Conservation (phyloP, 2,113 vertebrate species). For the Mastomys coucha region DNA sequence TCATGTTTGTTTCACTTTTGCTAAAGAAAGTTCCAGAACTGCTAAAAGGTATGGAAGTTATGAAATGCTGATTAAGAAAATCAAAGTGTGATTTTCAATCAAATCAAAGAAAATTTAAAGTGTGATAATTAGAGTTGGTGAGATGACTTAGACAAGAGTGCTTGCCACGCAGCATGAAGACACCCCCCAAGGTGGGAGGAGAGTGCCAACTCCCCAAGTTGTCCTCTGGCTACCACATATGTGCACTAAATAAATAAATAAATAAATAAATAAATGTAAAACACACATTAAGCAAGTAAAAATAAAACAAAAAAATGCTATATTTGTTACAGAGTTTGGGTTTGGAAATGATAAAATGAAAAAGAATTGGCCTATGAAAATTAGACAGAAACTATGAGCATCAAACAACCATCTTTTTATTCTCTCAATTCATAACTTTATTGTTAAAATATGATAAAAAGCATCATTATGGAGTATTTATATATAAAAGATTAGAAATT, state of each 20-base stretch:
- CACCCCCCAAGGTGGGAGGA: neutral
- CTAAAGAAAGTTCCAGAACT: conserved; percentile 49
- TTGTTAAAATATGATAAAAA: neutral
- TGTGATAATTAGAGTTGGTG: neutral
- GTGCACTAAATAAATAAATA: neutral
- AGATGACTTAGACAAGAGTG: neutral
- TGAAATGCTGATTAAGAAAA: neutral
- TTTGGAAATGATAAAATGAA: conserved; percentile 27
- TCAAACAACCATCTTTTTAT: conserved; percentile 39
- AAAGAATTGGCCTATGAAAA: conserved; percentile 37
- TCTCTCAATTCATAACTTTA: neutral
- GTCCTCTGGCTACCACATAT: neutral
- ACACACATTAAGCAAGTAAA: neutral
- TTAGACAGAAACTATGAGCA: neutral
- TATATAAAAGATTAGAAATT: conserved; percentile 34
- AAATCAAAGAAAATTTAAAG: too few species aligned
- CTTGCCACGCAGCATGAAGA: neutral
- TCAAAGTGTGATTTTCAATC: neutral
- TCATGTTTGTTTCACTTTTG: neutral
- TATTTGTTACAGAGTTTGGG: conserved; percentile 20
- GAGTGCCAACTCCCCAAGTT: too few species aligned
- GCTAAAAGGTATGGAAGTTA: conserved; percentile 46
- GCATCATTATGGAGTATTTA: conserved; percentile 11
- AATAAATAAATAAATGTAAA: neutral
- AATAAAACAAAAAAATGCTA: neutral